phyloP scores from a whole-genome alignment of 2,797 vertebrate genomes.

The Pipistrellus kuhlii region DNA sequence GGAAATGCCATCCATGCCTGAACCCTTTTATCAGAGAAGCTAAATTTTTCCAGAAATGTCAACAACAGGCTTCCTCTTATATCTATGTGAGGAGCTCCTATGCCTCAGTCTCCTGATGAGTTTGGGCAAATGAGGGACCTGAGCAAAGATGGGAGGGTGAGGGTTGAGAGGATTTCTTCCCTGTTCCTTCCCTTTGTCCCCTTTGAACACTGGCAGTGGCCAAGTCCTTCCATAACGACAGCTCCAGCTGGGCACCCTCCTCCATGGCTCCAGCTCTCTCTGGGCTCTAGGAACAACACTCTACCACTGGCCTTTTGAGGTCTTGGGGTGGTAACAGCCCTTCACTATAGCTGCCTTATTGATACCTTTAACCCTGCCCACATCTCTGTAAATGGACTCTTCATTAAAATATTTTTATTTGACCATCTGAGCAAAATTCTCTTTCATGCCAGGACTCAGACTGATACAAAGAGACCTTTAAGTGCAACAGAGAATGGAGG shows the following conservation, averaged over 20 bases:
- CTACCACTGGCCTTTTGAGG: neutral
- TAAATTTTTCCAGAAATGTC: constrained; percentile 5
- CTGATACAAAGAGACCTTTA: neutral
- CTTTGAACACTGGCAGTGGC: neutral
- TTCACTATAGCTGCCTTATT: neutral
- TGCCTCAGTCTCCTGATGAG: neutral
- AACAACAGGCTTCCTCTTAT: neutral
- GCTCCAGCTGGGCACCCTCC: too few species aligned
- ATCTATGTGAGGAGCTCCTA: neutral
- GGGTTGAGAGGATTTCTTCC: neutral
- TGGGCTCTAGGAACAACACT: neutral
- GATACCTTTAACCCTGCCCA: neutral
- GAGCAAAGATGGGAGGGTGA: neutral
- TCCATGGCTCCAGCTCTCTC: neutral
- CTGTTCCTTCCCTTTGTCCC: neutral
- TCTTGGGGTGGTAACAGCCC: neutral
- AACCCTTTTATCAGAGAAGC: neutral
- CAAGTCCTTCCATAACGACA: too few species aligned
- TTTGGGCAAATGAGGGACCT: neutral
- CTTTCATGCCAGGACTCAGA: neutral
- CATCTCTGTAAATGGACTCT: neutral
- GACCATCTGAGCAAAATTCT: neutral
- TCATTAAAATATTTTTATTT: neutral
- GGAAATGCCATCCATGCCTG: neutral
- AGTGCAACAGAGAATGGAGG: neutral